Evolutionary conservation across 2,113 vertebrate genomes (phyloP), one percentile per base, ranked within the genome.

Genomic region (Psilopsiagon aymara): DNA sequence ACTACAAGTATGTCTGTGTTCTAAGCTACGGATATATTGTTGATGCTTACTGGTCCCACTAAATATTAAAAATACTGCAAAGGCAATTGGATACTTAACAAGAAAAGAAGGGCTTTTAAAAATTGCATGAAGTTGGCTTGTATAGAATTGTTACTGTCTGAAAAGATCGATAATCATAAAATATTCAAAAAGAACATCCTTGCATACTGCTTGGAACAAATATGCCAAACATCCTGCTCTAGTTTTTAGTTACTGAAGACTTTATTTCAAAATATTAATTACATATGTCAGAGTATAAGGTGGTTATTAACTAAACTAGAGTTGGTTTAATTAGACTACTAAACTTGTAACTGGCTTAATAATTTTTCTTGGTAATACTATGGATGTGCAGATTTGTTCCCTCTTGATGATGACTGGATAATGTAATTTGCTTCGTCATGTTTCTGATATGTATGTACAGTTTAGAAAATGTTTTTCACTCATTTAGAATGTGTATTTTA

Each of bases 61-160:
- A 47, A 81, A 44, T 81, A 49, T 19, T 43, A 31, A 86, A 64
- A 66, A 29, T 43, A 55, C 7, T 35, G 24, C 6, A 35, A 69
- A 88, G 27, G 29, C 1, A 6, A 7, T 19, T 39, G 9, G 13
- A 19, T 86, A 29, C 20, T 60, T 93, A 35, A 17, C 4, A 49
- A 6, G 0, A 0, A 82, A 41, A 41, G n/a, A 67, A 68, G 5
- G 9, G 28, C 12, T 21, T 24, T 25, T 41, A 74, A 35, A 69
- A 62, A 52, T 68, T 47, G 57, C 1, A 3, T 6, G 4, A 11
- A 39, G 7, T 39, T 82, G 39, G 35, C 18, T 90, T 55, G 7
- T 24, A 33, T 68, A 20, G 24, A 87, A 57, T 41, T 53, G 19
- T 10, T 82, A 49, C 9, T 41, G 3, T 77, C 29, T 21, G 24